These are phyloP conservation scores for Polypterus bichir DNA, from an alignment of 2,113 vertebrate species.

Conservation along the genomic window DNA sequence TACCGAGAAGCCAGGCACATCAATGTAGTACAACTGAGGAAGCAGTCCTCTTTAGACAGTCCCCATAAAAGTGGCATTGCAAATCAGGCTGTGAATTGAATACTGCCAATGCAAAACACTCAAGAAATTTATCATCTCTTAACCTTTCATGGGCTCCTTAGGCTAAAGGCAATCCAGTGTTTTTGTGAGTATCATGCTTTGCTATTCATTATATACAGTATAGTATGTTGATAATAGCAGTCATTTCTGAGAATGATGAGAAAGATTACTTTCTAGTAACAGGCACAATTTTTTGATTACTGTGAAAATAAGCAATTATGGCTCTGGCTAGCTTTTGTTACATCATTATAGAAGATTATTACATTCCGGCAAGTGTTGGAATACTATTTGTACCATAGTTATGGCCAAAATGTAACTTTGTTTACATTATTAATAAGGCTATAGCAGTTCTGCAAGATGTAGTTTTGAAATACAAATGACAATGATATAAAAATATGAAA, in stretches of 20 bases:
- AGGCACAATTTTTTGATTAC: neutral
- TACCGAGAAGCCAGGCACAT: neutral
- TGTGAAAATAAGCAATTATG: neutral
- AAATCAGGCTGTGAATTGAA: neutral
- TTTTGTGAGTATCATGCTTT: neutral
- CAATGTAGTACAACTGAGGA: neutral
- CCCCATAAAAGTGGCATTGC: neutral
- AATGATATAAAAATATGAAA: neutral
- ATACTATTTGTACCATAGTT: too few species aligned
- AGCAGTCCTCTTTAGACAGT: neutral
- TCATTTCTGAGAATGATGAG: too few species aligned
- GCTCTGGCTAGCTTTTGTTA: neutral
- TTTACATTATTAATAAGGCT: too few species aligned
- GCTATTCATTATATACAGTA: too few species aligned
- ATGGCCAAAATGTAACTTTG: too few species aligned
- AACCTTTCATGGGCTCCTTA: neutral
- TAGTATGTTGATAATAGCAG: neutral
- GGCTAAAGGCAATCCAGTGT: neutral
- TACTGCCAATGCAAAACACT: conserved; percentile 1
- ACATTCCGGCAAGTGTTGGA: too few species aligned
- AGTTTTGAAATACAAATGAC: neutral
- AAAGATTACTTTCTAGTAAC: neutral
- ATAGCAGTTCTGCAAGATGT: too few species aligned
- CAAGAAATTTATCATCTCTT: conserved; percentile 2
- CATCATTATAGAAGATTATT: neutral